These are phyloP conservation scores for Unio pictorum DNA, from an alignment of 2,888 invertebrate species.

Conservation along the genomic window DNA sequence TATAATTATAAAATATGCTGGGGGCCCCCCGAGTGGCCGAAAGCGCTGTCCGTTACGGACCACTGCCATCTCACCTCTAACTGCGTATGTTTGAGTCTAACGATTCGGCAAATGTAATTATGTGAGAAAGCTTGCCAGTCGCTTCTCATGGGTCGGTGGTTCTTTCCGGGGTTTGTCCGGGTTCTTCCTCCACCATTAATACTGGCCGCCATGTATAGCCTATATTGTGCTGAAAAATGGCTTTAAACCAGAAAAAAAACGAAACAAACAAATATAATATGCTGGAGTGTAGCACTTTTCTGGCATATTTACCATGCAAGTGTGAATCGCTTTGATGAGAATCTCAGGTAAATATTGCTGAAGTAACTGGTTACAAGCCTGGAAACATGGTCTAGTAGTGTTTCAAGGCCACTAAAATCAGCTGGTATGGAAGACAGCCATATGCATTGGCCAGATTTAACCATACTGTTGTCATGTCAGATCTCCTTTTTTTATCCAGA, in stretches of 20 bases:
- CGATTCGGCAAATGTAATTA: too few relatives aligned
- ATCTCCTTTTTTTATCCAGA: slow-evolving; percentile 2
- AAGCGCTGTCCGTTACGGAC: too few relatives aligned
- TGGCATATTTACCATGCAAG: slow-evolving; percentile 4
- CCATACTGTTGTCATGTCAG: slow-evolving; percentile 6
- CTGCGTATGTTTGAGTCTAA: too few relatives aligned
- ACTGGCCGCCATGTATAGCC: too few relatives aligned
- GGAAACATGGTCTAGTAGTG: slow-evolving; percentile 5
- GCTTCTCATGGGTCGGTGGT: too few relatives aligned
- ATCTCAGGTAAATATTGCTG: neutral
- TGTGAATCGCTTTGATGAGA: slow-evolving; percentile 3
- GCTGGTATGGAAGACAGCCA: slow-evolving; percentile 3
- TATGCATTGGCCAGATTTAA: slow-evolving; percentile 6
- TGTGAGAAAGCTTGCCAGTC: too few relatives aligned
- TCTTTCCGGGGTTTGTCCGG: too few relatives aligned
- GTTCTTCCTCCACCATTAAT: too few relatives aligned
- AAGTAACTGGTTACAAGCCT: slow-evolving; percentile 4
- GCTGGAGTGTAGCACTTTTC: slow-evolving; percentile 1
- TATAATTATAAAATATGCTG: neutral
- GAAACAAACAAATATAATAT: neutral
- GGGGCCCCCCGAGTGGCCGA: too few relatives aligned
- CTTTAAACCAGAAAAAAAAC: too few relatives aligned
- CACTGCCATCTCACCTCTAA: too few relatives aligned
- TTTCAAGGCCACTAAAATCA: slow-evolving; percentile 1
- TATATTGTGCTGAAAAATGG: too few relatives aligned